These are phyloP conservation scores for Coleophora deauratella DNA, from an alignment of 2,888 invertebrate genomes.

Conservation along the genomic window DNA sequence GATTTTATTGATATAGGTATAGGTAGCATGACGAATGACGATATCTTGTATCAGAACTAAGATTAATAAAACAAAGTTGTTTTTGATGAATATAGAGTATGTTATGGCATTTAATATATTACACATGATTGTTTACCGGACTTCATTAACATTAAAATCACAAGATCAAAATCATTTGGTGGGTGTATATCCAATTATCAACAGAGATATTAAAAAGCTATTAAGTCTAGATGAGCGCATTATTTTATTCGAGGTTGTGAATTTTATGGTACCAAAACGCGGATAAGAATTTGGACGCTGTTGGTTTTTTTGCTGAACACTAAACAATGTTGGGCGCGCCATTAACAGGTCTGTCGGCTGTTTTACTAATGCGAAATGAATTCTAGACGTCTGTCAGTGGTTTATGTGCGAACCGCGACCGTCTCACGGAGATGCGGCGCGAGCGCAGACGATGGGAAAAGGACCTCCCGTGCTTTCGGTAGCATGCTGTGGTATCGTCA, in stretches of 20 bases:
- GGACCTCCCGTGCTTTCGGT: slow-evolving; percentile 17
- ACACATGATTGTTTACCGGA: too few species aligned
- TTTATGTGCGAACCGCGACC: slow-evolving; percentile 39
- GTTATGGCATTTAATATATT: too few species aligned
- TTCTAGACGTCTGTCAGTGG: slow-evolving; percentile 31
- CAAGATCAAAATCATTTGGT: slow-evolving; percentile 16
- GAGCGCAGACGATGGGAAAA: not conserved
- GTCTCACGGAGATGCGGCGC: slow-evolving; percentile 33
- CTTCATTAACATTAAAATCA: not conserved
- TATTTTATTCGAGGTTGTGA: slow-evolving; percentile 55
- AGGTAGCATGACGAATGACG: too few species aligned
- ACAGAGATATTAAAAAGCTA: slow-evolving; percentile 67
- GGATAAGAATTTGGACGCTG: slow-evolving; percentile 58
- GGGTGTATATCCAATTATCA: slow-evolving; percentile 38
- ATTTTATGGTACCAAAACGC: slow-evolving; percentile 63
- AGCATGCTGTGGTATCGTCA: not conserved
- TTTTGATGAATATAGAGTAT: too few species aligned
- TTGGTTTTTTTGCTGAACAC: slow-evolving; percentile 36
- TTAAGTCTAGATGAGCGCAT: slow-evolving; percentile 59
- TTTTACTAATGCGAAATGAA: slow-evolving; percentile 34
- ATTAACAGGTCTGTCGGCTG: slow-evolving; percentile 26
- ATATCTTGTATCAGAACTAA: too few species aligned
- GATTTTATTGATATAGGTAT: too few species aligned
- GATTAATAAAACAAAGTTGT: too few species aligned
- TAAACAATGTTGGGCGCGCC: slow-evolving; percentile 44